Percentiles rank a stretch among this genome's conserved stretches.
Evolutionary conservation across 2,113 vertebrate genomes (phyloP).

Genomic region (Trinectes maculatus): DNA sequence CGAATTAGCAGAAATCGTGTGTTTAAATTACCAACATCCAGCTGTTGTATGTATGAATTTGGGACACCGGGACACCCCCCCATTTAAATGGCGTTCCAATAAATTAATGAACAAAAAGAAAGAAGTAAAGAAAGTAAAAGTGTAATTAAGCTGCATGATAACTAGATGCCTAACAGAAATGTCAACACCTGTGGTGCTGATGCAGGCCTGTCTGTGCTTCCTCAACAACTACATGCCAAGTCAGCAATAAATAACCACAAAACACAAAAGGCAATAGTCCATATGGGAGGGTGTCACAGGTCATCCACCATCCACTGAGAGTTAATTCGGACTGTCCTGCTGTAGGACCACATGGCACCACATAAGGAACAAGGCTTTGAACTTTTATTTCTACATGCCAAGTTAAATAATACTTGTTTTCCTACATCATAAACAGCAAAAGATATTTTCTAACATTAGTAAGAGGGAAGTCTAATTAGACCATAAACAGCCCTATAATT

Average conservation of each 20-base stretch:
- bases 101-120: too few species aligned
- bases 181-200: neutral
- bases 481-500: too few species aligned
- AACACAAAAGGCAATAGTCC: neutral
- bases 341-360: neutral
- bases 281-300: neutral
- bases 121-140: neutral
- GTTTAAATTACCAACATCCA: too few species aligned
- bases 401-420: too few species aligned
- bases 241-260: too few species aligned
- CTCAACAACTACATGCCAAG: too few species aligned
- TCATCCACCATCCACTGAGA: neutral
- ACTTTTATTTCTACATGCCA: neutral
- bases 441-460: neutral
- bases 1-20: too few species aligned
- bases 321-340: neutral
- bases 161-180: neutral
- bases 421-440: neutral
- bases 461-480: neutral
- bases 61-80: too few species aligned
- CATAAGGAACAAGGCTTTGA: neutral
- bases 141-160: too few species aligned
- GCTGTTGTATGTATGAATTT: too few species aligned
- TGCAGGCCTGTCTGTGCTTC: neutral
- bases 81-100: too few species aligned